A percentile compares a stretch with the other conserved stretches of the same genome.
Evolutionary conservation across 2,797 vertebrate species (phyloP).

Genomic region (Limosa lapponica): DNA sequence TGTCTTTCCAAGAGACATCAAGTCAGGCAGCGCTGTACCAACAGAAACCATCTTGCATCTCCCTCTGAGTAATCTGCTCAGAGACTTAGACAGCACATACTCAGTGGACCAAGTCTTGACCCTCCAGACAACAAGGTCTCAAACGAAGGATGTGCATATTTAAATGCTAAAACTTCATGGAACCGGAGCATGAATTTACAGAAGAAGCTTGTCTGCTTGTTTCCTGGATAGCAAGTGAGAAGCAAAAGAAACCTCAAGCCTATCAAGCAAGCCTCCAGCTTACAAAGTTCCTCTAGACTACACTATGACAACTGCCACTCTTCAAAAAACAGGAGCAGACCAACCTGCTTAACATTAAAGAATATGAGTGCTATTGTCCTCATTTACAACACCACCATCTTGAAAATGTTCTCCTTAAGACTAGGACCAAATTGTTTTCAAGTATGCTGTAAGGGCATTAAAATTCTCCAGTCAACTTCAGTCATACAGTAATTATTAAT

Average conservation of each 20-base stretch:
- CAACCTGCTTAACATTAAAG: background rate
- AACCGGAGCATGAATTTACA: background rate
- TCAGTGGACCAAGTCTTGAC: background rate
- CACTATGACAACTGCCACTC: background rate
- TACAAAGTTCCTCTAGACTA: background rate
- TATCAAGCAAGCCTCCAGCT: background rate
- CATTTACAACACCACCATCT: background rate
- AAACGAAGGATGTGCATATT: fast-evolving
- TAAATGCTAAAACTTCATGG: background rate
- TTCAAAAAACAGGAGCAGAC: background rate
- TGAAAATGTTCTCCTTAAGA: background rate
- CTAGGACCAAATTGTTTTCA: background rate
- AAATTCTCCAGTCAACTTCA: background rate
- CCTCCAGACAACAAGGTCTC: background rate
- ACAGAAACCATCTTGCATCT: background rate
- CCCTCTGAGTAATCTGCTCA: background rate
- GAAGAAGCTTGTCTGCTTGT: background rate
- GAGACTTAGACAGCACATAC: background rate
- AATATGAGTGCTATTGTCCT: background rate
- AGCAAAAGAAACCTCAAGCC: background rate
- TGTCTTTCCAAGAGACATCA: background rate
- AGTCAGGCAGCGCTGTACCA: background rate
- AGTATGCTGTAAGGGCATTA: background rate
- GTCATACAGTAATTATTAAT: background rate
- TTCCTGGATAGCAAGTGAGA: background rate